Conservation (phyloP, 1,140 invertebrate genomes). For the Cydia strobilella region DNA sequence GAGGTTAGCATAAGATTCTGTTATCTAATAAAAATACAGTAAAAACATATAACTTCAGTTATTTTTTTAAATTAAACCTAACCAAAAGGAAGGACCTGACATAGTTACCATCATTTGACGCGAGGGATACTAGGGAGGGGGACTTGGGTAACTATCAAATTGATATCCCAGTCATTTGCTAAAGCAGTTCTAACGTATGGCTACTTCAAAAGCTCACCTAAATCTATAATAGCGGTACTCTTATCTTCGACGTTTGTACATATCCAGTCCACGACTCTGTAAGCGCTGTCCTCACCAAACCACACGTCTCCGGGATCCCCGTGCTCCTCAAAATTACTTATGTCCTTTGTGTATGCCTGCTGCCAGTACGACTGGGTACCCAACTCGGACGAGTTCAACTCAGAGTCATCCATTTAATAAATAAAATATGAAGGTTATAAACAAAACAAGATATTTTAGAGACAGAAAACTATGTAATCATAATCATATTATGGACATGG, state of each 20-base stretch:
- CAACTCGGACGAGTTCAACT: constrained; percentile 87
- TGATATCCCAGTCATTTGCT: no score
- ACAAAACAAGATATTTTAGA: neutral
- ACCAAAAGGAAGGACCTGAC: no score
- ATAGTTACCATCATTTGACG: no score
- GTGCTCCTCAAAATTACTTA: constrained; percentile 89
- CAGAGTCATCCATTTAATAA: constrained; percentile 63
- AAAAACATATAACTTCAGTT: no score
- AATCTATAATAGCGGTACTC: constrained; percentile 82
- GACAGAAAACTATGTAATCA: neutral
- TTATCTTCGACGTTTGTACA: constrained; percentile 66
- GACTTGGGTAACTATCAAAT: no score
- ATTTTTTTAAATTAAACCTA: no score
- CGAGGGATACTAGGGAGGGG: no score
- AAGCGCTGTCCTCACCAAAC: constrained; percentile 92
- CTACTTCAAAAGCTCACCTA: constrained; percentile 69
- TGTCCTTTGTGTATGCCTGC: constrained; percentile 88
- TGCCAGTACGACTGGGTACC: constrained; percentile 94
- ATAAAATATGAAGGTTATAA: constrained; percentile 27
- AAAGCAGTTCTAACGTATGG: no score
- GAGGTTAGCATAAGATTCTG: no score
- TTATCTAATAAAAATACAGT: no score
- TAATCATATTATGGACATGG: neutral
- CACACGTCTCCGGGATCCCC: constrained; percentile 96
- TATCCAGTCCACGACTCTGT: constrained; percentile 87